Conservation (phyloP, 2,797 vertebrate genomes). For the Odontamblyopus lacepedii region DNA sequence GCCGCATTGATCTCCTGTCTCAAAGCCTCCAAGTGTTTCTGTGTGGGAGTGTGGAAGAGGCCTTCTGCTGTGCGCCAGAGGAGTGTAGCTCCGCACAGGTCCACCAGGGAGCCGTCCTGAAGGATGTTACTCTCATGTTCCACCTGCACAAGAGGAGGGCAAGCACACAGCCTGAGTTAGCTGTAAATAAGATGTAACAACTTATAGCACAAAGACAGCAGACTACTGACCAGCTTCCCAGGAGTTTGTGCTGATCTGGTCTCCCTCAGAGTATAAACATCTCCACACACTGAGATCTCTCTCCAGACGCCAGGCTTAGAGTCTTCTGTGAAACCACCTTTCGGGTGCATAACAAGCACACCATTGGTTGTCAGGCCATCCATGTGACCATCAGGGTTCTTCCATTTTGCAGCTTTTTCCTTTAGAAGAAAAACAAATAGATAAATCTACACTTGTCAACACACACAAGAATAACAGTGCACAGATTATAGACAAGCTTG, state of each 20-base stretch:
- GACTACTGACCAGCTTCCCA: conserved; percentile 88
- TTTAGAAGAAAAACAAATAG: conserved; percentile 53
- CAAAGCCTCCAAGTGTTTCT: conserved; percentile 97
- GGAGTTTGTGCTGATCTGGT: conserved; percentile 95
- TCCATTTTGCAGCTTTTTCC: conserved; percentile 99
- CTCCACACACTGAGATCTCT: conserved; percentile 97
- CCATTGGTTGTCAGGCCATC: conserved; percentile 97
- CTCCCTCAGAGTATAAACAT: conserved; percentile 95
- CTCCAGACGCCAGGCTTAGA: conserved; percentile 95
- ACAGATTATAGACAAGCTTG: not conserved
- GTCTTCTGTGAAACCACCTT: conserved; percentile 93
- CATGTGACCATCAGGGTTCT: conserved; percentile 98
- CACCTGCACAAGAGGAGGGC: conserved; percentile 76
- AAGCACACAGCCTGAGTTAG: not conserved
- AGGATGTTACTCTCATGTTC: conserved; percentile 95
- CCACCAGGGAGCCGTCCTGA: conserved; percentile 94
- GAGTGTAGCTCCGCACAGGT: conserved; percentile 95
- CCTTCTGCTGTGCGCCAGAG: conserved; percentile 97
- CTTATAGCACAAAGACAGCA: not conserved
- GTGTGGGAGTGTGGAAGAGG: conserved; percentile 92
- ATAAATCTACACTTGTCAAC: conserved; percentile 5
- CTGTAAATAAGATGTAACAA: not conserved
- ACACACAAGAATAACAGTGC: not conserved
- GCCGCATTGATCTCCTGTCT: conserved; percentile 97
- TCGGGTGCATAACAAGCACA: conserved; percentile 97